Evolutionary conservation across 2,797 vertebrate genomes (phyloP).

Genomic region (Urosaurus nigricauda): DNA sequence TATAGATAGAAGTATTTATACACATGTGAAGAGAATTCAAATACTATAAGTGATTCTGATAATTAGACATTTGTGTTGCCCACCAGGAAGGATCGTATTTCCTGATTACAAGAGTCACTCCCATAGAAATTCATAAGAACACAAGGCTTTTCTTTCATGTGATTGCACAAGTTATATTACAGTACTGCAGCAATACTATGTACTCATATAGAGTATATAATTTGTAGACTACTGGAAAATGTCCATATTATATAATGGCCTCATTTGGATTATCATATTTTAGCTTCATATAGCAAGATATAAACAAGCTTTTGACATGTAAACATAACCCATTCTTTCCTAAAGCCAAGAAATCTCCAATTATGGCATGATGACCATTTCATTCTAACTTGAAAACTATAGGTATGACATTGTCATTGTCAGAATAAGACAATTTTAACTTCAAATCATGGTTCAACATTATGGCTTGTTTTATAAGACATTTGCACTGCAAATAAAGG

Average conservation of each 20-base stretch:
- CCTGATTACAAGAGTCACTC: conserved; percentile 21
- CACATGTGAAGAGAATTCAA: conserved; percentile 3
- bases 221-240: not conserved
- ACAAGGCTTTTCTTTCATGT: not conserved
- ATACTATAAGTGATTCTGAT: conserved; percentile 53
- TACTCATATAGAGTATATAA: not conserved
- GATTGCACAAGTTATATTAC: conserved; percentile 16
- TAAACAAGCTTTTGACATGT: not conserved
- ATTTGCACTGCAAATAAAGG: not conserved
- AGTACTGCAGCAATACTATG: not conserved
- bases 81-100: conserved; percentile 45
- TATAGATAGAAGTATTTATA: not conserved
- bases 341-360: not conserved
- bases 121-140: not conserved
- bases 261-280: not conserved
- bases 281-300: not conserved
- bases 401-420: not conserved
- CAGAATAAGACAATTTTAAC: not conserved
- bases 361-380: not conserved
- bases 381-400: not conserved
- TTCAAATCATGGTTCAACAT: not conserved
- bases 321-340: not conserved
- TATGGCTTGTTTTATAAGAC: not conserved
- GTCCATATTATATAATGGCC: not conserved
- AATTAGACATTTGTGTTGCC: conserved; percentile 38